Evolutionary conservation across 2,113 vertebrate species (phyloP).

Genomic region (Cepphus grylle): DNA sequence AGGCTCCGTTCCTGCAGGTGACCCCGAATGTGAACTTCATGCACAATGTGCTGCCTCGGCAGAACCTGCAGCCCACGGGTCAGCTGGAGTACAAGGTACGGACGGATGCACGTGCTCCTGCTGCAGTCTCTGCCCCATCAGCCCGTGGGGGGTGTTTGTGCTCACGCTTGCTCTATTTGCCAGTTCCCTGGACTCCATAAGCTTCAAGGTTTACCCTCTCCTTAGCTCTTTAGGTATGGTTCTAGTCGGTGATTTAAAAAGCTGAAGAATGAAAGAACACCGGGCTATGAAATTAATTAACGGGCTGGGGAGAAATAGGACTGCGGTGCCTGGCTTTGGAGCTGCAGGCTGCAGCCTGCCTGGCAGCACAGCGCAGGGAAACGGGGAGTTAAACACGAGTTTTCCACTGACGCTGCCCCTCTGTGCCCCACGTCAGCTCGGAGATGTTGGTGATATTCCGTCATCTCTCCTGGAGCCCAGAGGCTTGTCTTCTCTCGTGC

Average conservation of each 20-base stretch:
- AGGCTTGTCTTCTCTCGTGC: neutral
- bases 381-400: neutral
- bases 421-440: fast-evolving
- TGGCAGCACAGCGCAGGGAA: neutral
- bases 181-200: neutral
- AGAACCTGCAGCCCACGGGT: conserved; percentile 88
- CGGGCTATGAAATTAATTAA: neutral
- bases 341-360: neutral
- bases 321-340: neutral
- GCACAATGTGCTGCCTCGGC: conserved; percentile 88
- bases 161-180: neutral
- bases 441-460: neutral
- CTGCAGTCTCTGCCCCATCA: neutral
- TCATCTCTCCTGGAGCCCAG: neutral
- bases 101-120: fast-evolving
- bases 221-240: neutral
- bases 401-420: fast-evolving
- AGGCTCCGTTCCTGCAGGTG: conserved; percentile 87
- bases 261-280: neutral
- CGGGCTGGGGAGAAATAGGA: neutral
- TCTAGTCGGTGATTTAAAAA: neutral
- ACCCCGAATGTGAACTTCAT: conserved; percentile 84
- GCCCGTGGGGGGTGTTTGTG: neutral
- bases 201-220: neutral
- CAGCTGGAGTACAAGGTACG: conserved; percentile 98